Conservation (phyloP, 2,113 vertebrate species). For the Barnardius zonarius region DNA sequence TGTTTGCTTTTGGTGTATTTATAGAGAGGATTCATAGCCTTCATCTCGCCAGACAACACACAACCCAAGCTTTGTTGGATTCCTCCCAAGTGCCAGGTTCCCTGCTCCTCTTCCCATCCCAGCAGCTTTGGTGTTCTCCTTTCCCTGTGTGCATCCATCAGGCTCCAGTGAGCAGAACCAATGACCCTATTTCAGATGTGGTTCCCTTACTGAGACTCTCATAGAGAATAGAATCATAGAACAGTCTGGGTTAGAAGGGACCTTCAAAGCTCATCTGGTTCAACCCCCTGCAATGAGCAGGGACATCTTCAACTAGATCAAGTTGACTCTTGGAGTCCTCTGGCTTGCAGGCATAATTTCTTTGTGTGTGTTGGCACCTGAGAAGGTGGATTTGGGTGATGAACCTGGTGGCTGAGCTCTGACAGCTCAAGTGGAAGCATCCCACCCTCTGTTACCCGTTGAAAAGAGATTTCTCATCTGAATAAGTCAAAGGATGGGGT, state of each 20-base stretch:
- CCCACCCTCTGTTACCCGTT: fast-evolving
- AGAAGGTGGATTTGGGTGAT: not conserved
- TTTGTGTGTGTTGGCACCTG: not conserved
- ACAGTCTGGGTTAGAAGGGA: not conserved
- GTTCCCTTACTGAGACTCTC: not conserved
- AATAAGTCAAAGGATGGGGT: not conserved
- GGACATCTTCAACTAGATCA: not conserved
- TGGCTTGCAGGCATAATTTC: not conserved
- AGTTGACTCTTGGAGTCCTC: not conserved
- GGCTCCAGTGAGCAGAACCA: not conserved
- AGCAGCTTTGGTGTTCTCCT: not conserved
- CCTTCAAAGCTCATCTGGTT: not conserved
- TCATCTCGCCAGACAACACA: not conserved
- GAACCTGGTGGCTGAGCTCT: not conserved
- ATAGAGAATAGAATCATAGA: not conserved
- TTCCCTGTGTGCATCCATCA: not conserved
- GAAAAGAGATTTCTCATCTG: not conserved
- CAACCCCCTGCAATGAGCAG: not conserved
- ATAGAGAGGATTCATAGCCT: not conserved
- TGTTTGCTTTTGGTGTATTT: constrained; percentile 41
- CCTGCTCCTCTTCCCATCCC: not conserved
- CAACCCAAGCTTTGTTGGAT: constrained; percentile 4
- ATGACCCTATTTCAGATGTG: not conserved
- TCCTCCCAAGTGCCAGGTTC: not conserved
- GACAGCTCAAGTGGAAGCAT: not conserved